Evolutionary conservation across 2,797 vertebrate species (phyloP).

Genomic region (Pyrocephalus nanus): DNA sequence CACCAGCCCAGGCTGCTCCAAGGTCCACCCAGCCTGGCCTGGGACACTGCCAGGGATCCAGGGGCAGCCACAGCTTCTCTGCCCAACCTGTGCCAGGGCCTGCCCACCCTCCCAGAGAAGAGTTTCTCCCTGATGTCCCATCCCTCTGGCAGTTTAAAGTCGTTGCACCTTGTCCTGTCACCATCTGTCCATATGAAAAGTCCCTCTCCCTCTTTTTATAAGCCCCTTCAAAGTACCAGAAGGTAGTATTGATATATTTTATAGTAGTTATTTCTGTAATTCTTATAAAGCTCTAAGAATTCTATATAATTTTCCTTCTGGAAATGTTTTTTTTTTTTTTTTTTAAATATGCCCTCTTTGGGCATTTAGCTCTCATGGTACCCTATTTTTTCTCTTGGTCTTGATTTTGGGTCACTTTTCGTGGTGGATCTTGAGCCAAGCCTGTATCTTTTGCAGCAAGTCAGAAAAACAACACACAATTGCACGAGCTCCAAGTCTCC

Average conservation of each 20-base stretch:
- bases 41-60: too few relatives aligned
- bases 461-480: background rate
- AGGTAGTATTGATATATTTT: background rate
- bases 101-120: background rate
- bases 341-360: background rate
- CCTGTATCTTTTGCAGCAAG: background rate
- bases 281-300: background rate
- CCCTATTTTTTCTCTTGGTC: background rate
- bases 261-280: background rate
- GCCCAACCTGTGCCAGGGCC: background rate
- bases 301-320: background rate
- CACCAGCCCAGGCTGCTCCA: background rate
- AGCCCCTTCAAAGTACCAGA: too few relatives aligned
- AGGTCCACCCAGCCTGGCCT: background rate
- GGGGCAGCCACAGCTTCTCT: too few relatives aligned
- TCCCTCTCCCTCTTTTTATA: background rate
- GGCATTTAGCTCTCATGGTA: background rate
- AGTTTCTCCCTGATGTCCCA: background rate
- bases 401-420: background rate
- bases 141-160: background rate
- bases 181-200: background rate
- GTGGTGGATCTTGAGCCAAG: fast-evolving
- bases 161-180: background rate
- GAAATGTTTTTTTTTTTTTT: background rate
- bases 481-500: background rate